Base-by-base conservation (phyloP, 2,113 vertebrate species). In the Crocuta crocuta region DNA sequence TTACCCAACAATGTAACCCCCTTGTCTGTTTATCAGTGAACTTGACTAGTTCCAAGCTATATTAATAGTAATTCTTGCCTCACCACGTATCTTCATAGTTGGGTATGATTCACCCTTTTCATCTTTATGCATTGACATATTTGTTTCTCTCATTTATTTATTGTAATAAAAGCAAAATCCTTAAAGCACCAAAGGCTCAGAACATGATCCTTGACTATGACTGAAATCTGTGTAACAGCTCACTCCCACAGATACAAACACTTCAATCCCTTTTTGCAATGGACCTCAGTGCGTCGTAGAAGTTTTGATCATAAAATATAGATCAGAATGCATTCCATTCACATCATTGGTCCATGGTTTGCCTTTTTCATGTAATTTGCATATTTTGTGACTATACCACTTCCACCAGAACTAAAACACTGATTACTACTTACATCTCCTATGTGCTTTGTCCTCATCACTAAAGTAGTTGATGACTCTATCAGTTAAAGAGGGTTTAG, bases 151-250 rank as follows among this genome's bases (percentile, higher is more conserved):
- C 31, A 35, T 33, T 81, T 89, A 58, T 33, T 89, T 33, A 82
- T 84, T 88, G 91, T 28, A 74, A 89, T 9, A 74, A 87, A 97
- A 87, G 61, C 33, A n/a, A 92, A 80, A 68, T 12, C 81, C 71
- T 23, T 5, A n/a, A 73, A 68, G 48, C 48, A 45, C 39, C n/a
- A 9, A 39, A 79, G 23, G 58, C n/a, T 8, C 45, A 82, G 15
- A 43, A 71, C 6, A 10, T 10, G 15, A 82, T 16, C 66, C 68
- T 48, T 31, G 39, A 53, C 31, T 43, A 26, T n/a, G 13, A 43
- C 24, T 19, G 21, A 70, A 50, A 61, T 58, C 17, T 31, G 9
- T 13, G 35, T 35, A 48, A 5, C 17, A 68, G 26, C 21, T 84
- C 48, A 50, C 65, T 45, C 61, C 58, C 48, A 80, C 7, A 39